Evolutionary conservation across 2,888 invertebrate species (phyloP), one percentile per base, ranked within the genome.

Genomic region (Allophyes oxyacanthae): DNA sequence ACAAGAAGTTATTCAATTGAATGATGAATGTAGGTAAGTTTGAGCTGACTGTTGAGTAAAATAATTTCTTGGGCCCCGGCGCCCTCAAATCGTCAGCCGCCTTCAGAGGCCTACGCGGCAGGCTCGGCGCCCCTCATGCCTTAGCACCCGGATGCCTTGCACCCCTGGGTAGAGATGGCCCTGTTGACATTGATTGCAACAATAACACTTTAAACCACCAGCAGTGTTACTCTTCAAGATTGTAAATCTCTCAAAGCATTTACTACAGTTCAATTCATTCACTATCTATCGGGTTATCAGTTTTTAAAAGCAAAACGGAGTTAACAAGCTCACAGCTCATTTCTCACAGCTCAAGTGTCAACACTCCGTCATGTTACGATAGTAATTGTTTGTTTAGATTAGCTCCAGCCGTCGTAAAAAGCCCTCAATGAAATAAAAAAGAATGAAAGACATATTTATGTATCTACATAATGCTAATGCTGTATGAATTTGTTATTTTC

Each of bases 311-410:
- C 32, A 20, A 40, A 34, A 7, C 9, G 6, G 26, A 28, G 15
- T 53, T 32, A 40, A 54, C 26, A 54, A 46, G 36, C 42, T 62
- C 55, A 48, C 66, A 53, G 66, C 60, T 42, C 10, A 13, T 56
- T 55, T 71, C 66, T 53, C 71, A 66, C 66, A 70, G 58, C 49
- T 57, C 30, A 72, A 61, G 45, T 67, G 73, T 67, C 70, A 64
- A 64, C 64, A 43, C 56, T 38, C 41, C 13, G n/a, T 11, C 43
- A 44, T 43, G 43, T 37, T 13, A 53, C 49, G 15, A 30, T 38
- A 48, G 49, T 72, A 63, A 67, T 59, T 55, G 62, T 57, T 72
- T 72, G 62, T 67, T 75, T 70, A 61, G 37, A 58, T 69, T 53
- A 53, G 40, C 38, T 33, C 20, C 34, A 4, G 20, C 28, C 49